A percentile compares a stretch with the other conserved stretches of the same genome.
Evolutionary conservation across 2,888 invertebrate genomes (phyloP).

Genomic region (Aleiodes leptofemur): DNA sequence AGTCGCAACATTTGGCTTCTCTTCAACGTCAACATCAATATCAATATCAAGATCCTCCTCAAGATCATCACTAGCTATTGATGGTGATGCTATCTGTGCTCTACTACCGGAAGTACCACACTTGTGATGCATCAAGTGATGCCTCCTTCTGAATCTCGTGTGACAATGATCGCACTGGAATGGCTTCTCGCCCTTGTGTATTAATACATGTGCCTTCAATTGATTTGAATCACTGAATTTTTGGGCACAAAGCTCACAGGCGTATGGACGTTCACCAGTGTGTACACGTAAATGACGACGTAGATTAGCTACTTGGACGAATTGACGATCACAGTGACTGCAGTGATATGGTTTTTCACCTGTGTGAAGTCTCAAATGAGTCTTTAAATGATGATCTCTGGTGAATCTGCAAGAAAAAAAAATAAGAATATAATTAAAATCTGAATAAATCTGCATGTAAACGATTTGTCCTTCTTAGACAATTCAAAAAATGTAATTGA

Average conservation of each 20-base stretch:
- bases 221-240: constrained; percentile 95
- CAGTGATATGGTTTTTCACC: constrained; percentile 96
- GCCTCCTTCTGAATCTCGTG: constrained; percentile 88
- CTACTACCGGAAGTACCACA: constrained; percentile 77
- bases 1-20: constrained; percentile 56
- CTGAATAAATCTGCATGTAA: neutral
- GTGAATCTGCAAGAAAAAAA: constrained; percentile 80
- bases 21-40: constrained; percentile 75
- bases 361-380: constrained; percentile 93
- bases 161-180: constrained; percentile 89
- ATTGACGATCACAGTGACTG: constrained; percentile 92
- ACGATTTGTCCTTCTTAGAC: neutral
- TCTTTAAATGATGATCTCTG: constrained; percentile 94
- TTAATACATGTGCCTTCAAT: constrained; percentile 90
- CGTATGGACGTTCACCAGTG: constrained; percentile 93
- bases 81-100: constrained; percentile 62
- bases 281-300: constrained; percentile 92
- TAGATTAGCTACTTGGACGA: constrained; percentile 95
- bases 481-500: neutral
- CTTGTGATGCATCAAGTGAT: constrained; percentile 91
- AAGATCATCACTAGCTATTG: constrained; percentile 63
- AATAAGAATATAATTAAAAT: neutral
- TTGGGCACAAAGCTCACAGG: constrained; percentile 89
- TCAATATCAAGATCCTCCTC: constrained; percentile 71
- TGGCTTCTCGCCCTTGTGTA: constrained; percentile 93